Evolutionary conservation across 2,888 invertebrate genomes (phyloP), one percentile per base, ranked within the genome.

Genomic region (Protophormia terraenovae): DNA sequence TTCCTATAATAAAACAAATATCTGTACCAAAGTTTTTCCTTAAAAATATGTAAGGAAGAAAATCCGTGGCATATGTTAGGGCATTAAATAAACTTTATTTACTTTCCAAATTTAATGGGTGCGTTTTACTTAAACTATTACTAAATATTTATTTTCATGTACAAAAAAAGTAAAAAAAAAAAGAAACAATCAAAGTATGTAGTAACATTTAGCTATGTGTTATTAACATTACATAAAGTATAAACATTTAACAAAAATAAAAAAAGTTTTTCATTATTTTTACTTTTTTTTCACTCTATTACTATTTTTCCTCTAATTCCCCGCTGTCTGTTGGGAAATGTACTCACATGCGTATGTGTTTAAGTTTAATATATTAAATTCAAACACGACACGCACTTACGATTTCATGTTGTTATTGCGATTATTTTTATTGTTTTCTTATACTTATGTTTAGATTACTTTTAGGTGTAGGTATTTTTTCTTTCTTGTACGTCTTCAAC

Each of bases 321-420:
- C n/a, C n/a, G n/a, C n/a, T n/a, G n/a, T n/a, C n/a, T n/a, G n/a
- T n/a, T n/a, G n/a, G n/a, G n/a, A n/a, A n/a, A n/a, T n/a, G n/a
- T n/a, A n/a, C n/a, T n/a, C n/a, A n/a, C n/a, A n/a, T n/a, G n/a
- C n/a, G n/a, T n/a, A 5, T 69, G 29, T 60, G 60, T 75, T 19
- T 76, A 64, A 41, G 29, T 72, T 78, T 67, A 89, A 81, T 84
- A 90, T 90, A 90, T 90, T 91, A 90, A 90, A 91, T 89, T 90
- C 91, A 90, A 90, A 89, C 90, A 91, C 88, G 91, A 89, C 87
- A 90, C 86, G 86, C 84, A 86, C 84, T 86, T 83, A 84, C 76
- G 50, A 76, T 84, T 78, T 67, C 73, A 77, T 64, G 85, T 85
- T 78, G 69, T 78, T 78, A 75, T 81, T 84, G 78, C 58, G 81